Base-by-base conservation (phyloP, 2,797 vertebrate species). In the Podarcis siculus region DNA sequence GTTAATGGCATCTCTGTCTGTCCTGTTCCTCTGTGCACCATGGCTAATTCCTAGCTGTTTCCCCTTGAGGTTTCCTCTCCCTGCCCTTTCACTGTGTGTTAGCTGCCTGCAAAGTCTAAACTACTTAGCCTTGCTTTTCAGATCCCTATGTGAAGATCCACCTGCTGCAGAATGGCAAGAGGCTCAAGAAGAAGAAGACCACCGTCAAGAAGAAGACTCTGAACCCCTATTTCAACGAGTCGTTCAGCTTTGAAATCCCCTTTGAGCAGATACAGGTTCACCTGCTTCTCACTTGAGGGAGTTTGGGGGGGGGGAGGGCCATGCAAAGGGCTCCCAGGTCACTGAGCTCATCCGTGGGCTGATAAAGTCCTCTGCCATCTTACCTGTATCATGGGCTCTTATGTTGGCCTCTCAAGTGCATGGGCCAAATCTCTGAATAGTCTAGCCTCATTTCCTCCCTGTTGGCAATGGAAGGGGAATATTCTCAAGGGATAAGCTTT, bases 131-230 rank as follows among this genome's bases (percentile, higher is more conserved):
- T 75, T 67, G 8, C 42, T 17, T 66, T 27, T 15, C 93, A 99
- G 99, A 99, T 97, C 99, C 99, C 77, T 99, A 99, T 0, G 99
- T 99, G 96, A 99, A 99, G 96, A 99, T 99, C 72, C 98, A 99
- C 94, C 96, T 99, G 93, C 97, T 99, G 96, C 98, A 99, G 96
- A 99, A 99, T 0, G 99, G 99, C 69, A 99, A 99, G 96, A 97
- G 98, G 87, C 97, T 99, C 95, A 99, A 99, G 97, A 99, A 99
- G 96, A 99, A 99, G 97, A 99, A 99, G 97, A 99, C 99, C 0
- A 99, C 99, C 0, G 99, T 99, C 94, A 99, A 99, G 95, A 99
- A 99, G 97, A 99, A 99, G 97, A 99, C 99, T 0, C 94, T 99
- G 96, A 99, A 99, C 95, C 99, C 99, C 0, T 99, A 99, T 94